Evolutionary conservation across 2,888 invertebrate genomes (phyloP), one percentile per base, ranked within the genome.

Genomic region (Cephalotes varians): DNA sequence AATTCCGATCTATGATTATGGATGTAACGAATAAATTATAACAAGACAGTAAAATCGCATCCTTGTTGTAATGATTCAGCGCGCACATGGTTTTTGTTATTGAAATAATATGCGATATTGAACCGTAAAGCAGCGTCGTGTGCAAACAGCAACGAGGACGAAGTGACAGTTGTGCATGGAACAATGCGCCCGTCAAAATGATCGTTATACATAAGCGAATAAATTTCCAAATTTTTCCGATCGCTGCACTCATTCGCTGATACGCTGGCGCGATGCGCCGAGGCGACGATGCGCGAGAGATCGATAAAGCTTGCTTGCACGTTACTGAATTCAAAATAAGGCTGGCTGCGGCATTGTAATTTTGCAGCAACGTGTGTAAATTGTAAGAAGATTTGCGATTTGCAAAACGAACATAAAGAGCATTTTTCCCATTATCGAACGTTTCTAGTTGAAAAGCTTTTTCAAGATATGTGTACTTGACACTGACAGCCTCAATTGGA

Each of bases 191-290:
- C 37, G 64, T 64, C 74, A 28, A 76, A 76, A 64, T 40, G 28
- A 65, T 76, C 31, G 76, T 76, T 76, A 65, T 64, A 21, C 21
- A 65, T 40, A 51, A 54, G n/a, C 28, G 64, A 65, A 40, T 64
- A 40, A 76, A 64, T 64, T 76, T 79, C 5, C 47, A 37, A 76
- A 76, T 64, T 76, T 76, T 64, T 76, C 74, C 74, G 64, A 76
- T 37, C 51, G 74, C 49, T 49, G 64, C 74, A 10, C 28, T 64
- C 37, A 37, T 64, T 76, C 64, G 28, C 15, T 21, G 44, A 64
- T 74, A 25, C 18, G 25, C 21, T 10, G 56, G 18, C 18, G 21
- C 54, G 5, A 54, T n/a, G 60, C 44, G n/a, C 9, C 31, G 58
- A 74, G 21, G 60, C 37, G 37, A 51, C 64, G 49, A 76, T 51